Base-by-base conservation (phyloP, 1,140 invertebrate genomes). In the Psix sp. region DNA sequence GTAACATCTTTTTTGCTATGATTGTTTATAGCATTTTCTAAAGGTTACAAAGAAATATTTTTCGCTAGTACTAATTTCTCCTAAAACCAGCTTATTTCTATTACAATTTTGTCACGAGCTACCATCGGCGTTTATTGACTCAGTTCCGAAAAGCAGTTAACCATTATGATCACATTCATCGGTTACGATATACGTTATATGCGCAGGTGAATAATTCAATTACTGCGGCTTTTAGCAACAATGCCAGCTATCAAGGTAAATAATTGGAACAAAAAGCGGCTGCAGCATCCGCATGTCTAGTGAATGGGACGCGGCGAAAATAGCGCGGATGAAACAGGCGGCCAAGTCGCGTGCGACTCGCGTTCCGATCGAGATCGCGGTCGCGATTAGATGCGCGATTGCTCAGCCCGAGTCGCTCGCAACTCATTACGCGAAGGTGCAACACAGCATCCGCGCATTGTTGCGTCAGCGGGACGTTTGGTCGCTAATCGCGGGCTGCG, bases 371-470 rank as follows among this genome's bases (percentile, higher is more conserved):
- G 48, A 65, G 59, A 75, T 75, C 14, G 45, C n/a, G n/a, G n/a
- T 48, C 51, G 38, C 45, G 74, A 72, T 76, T 67, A 76, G 74
- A 76, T 76, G 38, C 5, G 9, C 52, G 63, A 76, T 72, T 70
- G 51, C 59, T 26, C 51, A 39, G 20, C 5, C 40, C 66, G 59
- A 71, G 33, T 65, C 62, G 51, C 45, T 71, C 56, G 73, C 49
- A 57, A 70, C 43, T 71, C 70, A 73, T 73, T 73, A 73, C 63
- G 68, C 60, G 51, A 63, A 59, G 74, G 51, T 57, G 57, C 67
- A 71, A 70, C 56, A 65, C 49, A 33, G 66, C 52, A 70, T 66
- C 62, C 70, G 60, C 18, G 62, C 49, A 72, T 76, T 76, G 60
- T 71, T 65, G 56, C 56, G 16, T 43, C 49, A 57, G 49, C 65